Base-by-base conservation (phyloP, 2,797 vertebrate genomes). In the Anniella stebbinsi region DNA sequence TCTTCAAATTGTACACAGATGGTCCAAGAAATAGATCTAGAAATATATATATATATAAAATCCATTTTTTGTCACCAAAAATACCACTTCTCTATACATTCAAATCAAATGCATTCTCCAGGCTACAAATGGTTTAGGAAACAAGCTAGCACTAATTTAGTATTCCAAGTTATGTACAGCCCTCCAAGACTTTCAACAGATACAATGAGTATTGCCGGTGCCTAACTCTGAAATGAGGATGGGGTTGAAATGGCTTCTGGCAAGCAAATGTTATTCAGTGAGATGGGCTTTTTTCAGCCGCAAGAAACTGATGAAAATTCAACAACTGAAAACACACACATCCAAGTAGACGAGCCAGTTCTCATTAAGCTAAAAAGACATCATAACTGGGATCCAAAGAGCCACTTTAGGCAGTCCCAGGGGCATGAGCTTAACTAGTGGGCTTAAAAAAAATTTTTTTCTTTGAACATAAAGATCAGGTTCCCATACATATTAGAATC, bases 1-100 rank as follows among this genome's bases (percentile, higher is more conserved):
- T 90, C 86, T 90, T 90, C 89, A 82, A 17, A 45, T 45, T 87
- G 89, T 17, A n/a, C 6, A 66, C 25, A 69, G 80, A 83, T 77
- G 72, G n/a, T 76, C 45, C 86, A 36, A 23, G 86, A 70, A 15
- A 90, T 69, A 84, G 66, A 87, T 77, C 89, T 90, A 82, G 72
- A 54, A 48, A 73, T 63, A 72, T 0, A 54, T 51, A 63, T 23
- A 63, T 1, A 57, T 15, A 57, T 25, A 41, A 72, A 54, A 28
- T 84, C 10, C 33, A n/a, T 18, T 4, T 63, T 63, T 63, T 36
- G 51, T 57, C 36, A 12, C 9, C 21, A 36, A 82, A 10, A 75
- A 45, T n/a, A 51, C 2, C 57, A 11, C 72, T 25, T 41, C 17
- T 7, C n/a, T 48, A 88, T 36, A n/a, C 54, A n/a, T 36, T 85